Base-by-base conservation (phyloP, 2,113 vertebrate species). In the Rhinopomastus cyanomelas region DNA sequence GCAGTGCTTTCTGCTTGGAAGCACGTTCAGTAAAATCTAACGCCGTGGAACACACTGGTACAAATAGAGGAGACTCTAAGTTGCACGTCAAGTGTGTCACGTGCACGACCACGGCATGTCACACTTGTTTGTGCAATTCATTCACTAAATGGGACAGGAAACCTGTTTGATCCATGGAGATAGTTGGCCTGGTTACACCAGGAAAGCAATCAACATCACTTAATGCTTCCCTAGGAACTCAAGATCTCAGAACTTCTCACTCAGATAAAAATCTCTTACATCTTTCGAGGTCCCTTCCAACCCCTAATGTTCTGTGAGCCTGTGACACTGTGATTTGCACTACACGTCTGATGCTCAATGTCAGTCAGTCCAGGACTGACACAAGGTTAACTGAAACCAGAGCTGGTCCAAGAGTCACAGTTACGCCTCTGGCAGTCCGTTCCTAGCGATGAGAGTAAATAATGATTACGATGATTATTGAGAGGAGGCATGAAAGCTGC, bases 1-100 rank as follows among this genome's bases (percentile, higher is more conserved):
- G 23, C 3, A 42, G 6, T 25, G 26, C 12, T 48, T 87, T 72
- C 29, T 32, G 7, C 17, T 34, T 26, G 22, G 10, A 82, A 76
- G 22, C 2, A 22, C 0, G 0, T 18, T 39, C 9, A 36, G 8
- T n/a, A 44, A 69, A 73, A 82, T 20, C 15, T 34, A 19, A 17
- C 16, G 26, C 61, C 13, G 15, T 42, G 52, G 30, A 39, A 67
- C 56, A 60, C 15, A 60, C 5, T 52, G 65, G 22, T 12, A 44
- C 6, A 30, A 74, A 27, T 8, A 59, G 4, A 53, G 39, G 46
- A 49, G 2, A 20, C 0, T 30, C 5, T 5, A 1, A 1, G 75
- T 68, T 49, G 2, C 46, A 39, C 7, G 53, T 2, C 5, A 27
- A 36, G 32, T 61, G n/a, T 55, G 18, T 46, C 3, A 1, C 12